Base-by-base conservation (phyloP, 2,797 vertebrate species). In the Urosaurus nigricauda region DNA sequence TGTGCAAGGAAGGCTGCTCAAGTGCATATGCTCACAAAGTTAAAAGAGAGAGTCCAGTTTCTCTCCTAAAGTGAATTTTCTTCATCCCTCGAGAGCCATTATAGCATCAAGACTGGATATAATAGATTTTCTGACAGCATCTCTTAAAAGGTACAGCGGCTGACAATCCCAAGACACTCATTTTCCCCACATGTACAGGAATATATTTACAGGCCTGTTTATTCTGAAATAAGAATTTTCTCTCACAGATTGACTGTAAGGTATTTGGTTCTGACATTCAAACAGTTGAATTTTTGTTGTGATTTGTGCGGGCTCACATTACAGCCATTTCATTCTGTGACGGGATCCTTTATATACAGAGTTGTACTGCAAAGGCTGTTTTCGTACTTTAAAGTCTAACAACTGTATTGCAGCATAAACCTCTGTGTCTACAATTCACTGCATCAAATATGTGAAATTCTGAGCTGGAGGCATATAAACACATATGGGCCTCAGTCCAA, bases 151-250 rank as follows among this genome's bases (percentile, higher is more conserved):
- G 14, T 58, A 63, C 5, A 82, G n/a, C 70, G 47, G 40, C 73
- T 19, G 29, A 70, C 37, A 56, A 71, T 60, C 40, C 32, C 58
- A 26, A 29, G 35, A 51, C 56, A 47, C 43, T 51, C 56, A 68
- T 68, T 63, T 51, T 68, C 32, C 32, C 5, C 43, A 47, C 21
- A 51, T 35, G 63, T n/a, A 47, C 29, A 58, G 40, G 35, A 80
- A 80, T 87, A 87, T 80, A 86, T 86, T 80, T 58, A 73, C 16
- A 87, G 79, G 11, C 24, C 26, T 78, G 19, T 40, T 47, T 60
- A 26, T 13, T 37, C 4, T 58, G 35, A 71, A 87, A 60, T 71
- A 87, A 56, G 43, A 60, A 16, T 74, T 73, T 81, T 53, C 40
- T 83, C 21, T 63, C 56, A 47, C 32, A 83, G 32, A 47, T 35